Evolutionary conservation across 2,888 invertebrate species (phyloP).

Genomic region (Ferrisia virgata): DNA sequence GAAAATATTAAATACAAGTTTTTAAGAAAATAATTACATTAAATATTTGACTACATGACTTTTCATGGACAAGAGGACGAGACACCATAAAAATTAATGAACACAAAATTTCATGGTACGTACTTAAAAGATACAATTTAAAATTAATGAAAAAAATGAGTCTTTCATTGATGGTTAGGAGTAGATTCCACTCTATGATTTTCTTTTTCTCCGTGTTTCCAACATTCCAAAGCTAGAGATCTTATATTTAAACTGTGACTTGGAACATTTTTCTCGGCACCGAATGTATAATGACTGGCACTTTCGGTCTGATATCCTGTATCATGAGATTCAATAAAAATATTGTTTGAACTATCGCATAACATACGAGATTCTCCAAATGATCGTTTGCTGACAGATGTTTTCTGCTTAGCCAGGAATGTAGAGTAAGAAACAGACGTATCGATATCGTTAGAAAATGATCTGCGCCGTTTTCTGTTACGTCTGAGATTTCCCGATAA

Average conservation of each 20-base stretch:
- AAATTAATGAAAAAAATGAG: not conserved
- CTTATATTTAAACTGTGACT: not conserved
- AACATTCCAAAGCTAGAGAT: not conserved
- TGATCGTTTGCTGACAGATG: not conserved
- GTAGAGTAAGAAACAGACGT: slow-evolving; percentile 20
- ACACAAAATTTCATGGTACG: slow-evolving; percentile 13
- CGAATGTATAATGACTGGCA: not conserved
- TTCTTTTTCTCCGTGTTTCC: slow-evolving; percentile 21
- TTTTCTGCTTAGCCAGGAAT: not conserved
- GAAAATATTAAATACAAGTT: not conserved
- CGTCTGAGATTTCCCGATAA: slow-evolving; percentile 8
- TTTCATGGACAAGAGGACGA: not conserved
- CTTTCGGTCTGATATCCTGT: slow-evolving; percentile 35
- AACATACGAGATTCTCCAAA: slow-evolving; percentile 1
- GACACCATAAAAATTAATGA: slow-evolving; percentile 9
- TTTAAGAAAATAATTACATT: not conserved
- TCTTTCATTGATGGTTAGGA: not conserved
- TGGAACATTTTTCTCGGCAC: not conserved
- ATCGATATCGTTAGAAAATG: not conserved
- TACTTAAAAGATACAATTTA: not conserved
- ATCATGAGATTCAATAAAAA: slow-evolving; percentile 27
- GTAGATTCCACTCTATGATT: slow-evolving; percentile 25
- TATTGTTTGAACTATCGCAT: not conserved
- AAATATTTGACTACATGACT: not conserved
- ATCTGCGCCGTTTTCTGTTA: slow-evolving; percentile 26